These are phyloP conservation scores for Orussus abietinus DNA, from an alignment of 1,140 invertebrate species.

Conservation along the genomic window DNA sequence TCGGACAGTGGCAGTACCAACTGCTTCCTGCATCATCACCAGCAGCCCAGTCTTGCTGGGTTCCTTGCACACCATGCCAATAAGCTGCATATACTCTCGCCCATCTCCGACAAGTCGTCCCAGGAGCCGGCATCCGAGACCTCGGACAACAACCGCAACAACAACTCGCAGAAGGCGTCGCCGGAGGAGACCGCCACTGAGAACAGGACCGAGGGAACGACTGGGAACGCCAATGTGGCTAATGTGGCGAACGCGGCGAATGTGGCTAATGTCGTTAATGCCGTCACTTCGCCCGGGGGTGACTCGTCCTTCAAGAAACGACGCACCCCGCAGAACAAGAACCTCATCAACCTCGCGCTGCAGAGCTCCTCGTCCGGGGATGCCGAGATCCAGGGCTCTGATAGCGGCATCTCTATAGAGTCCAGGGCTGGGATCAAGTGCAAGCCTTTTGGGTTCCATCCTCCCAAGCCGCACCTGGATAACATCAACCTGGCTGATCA, in stretches of 20 bases:
- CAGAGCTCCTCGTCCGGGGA: slow-evolving; percentile 61
- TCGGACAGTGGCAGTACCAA: slow-evolving; percentile 69
- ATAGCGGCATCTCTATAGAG: slow-evolving; percentile 81
- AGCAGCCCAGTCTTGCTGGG: slow-evolving; percentile 60
- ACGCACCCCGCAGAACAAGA: slow-evolving; percentile 69
- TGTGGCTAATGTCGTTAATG: slow-evolving; percentile 42
- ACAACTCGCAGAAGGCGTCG: slow-evolving; percentile 69
- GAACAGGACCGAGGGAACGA: slow-evolving; percentile 36
- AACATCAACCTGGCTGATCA: slow-evolving; percentile 50
- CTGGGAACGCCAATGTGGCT: slow-evolving; percentile 44
- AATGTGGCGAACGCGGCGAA: slow-evolving; percentile 30
- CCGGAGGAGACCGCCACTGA: slow-evolving; percentile 58
- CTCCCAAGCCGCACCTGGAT: slow-evolving; percentile 53
- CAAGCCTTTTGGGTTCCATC: slow-evolving; percentile 53
- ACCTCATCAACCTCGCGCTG: slow-evolving; percentile 66
- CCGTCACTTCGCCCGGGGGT: slow-evolving; percentile 47
- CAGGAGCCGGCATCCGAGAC: slow-evolving; percentile 77
- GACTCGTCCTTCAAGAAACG: slow-evolving; percentile 55
- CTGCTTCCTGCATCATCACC: slow-evolving; percentile 53
- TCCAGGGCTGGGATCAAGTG: slow-evolving; percentile 72
- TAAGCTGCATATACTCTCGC: slow-evolving; percentile 80
- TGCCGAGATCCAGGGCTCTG: slow-evolving; percentile 75
- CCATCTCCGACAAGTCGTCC: slow-evolving; percentile 86
- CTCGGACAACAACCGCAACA: slow-evolving; percentile 73
- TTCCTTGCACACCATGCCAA: slow-evolving; percentile 64